A percentile compares a stretch with the other conserved stretches of the same genome.
Evolutionary conservation across 2,113 vertebrate genomes (phyloP).

Genomic region (Eptesicus fuscus): DNA sequence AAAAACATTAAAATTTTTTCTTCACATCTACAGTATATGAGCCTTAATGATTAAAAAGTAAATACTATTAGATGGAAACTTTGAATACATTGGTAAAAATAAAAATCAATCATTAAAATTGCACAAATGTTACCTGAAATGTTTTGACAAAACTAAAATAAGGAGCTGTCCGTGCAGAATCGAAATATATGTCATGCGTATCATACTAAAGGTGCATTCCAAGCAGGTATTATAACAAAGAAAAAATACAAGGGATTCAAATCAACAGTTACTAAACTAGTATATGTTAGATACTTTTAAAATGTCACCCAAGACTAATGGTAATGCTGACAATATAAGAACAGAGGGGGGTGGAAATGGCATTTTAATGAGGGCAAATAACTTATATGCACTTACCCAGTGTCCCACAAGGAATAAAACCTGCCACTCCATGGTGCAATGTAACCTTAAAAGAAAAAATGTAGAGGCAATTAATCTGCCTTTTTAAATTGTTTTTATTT

Average conservation of each 20-base stretch:
- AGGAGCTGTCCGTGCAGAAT: neutral
- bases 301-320: neutral
- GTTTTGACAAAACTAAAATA: slow-evolving; percentile 29
- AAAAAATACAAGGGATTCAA: neutral
- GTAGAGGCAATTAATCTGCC: slow-evolving; percentile 37
- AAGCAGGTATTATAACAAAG: slow-evolving; percentile 15
- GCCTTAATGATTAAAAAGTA: neutral
- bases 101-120: slow-evolving; percentile 29
- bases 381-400: slow-evolving; percentile 89
- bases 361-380: neutral
- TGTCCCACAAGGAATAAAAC: slow-evolving; percentile 99
- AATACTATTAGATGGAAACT: slow-evolving; percentile 3
- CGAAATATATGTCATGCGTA: neutral
- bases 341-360: neutral
- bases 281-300: neutral
- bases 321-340: neutral
- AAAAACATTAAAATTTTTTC: neutral
- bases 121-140: neutral
- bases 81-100: neutral
- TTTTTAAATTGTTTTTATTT: slow-evolving; percentile 33
- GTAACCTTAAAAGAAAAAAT: slow-evolving; percentile 87
- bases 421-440: slow-evolving; percentile 99
- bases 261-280: neutral
- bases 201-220: neutral
- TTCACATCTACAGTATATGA: neutral